Evolutionary conservation across 2,113 vertebrate species (phyloP).

Genomic region (Pelvicachromis taeniatus): DNA sequence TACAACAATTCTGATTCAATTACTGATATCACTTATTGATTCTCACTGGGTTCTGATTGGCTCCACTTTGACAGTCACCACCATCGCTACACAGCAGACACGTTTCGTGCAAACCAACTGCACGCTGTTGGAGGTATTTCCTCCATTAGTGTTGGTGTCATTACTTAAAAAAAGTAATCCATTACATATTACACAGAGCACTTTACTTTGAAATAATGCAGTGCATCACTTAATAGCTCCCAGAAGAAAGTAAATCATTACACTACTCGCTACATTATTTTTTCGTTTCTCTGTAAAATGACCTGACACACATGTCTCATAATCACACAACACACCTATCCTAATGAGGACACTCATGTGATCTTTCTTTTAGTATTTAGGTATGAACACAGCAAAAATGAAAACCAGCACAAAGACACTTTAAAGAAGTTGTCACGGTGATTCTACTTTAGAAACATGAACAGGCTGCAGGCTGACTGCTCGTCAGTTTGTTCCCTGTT

Average conservation of each 20-base stretch:
- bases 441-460: background rate
- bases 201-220: background rate
- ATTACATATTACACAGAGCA: background rate
- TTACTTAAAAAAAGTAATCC: background rate
- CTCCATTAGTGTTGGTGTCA: background rate
- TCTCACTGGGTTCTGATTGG: background rate
- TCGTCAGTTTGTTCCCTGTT: background rate
- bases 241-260: background rate
- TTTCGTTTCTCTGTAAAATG: background rate
- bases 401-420: background rate
- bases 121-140: background rate
- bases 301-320: background rate
- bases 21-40: background rate
- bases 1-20: background rate
- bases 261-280: background rate
- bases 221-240: background rate
- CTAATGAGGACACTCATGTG: background rate
- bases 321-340: background rate
- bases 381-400: background rate
- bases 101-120: background rate
- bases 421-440: background rate
- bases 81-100: rapidly evolving
- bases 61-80: background rate
- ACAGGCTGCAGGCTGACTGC: background rate
- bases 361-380: background rate